A percentile compares a stretch with the other conserved stretches of the same genome.
phyloP scores from a whole-genome alignment of 2,113 vertebrate species.

The Pardalotus punctatus region DNA sequence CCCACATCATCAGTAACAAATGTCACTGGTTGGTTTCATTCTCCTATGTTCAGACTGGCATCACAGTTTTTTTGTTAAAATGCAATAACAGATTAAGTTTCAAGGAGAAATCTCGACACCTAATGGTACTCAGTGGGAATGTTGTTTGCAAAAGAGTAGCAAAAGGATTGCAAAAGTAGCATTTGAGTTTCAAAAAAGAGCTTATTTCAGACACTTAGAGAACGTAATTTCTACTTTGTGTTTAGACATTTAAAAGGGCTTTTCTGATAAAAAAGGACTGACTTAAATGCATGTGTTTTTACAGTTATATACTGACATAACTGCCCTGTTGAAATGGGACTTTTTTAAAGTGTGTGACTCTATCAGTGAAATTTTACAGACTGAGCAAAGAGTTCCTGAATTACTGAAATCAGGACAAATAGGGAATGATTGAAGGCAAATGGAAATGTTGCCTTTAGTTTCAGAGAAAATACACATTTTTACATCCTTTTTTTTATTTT shows the following conservation, averaged over 20 bases:
- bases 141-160: neutral
- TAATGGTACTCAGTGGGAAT: neutral
- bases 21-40: neutral
- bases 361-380: neutral
- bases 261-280: neutral
- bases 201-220: neutral
- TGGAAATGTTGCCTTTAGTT: neutral
- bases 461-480: neutral
- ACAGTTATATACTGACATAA: neutral
- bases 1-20: neutral
- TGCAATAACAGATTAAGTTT: neutral
- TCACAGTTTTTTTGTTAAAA: neutral
- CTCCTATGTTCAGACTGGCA: neutral
- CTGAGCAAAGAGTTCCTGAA: neutral
- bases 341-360: neutral
- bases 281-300: neutral
- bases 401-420: neutral
- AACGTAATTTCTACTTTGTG: neutral
- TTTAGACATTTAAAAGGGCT: neutral
- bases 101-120: neutral
- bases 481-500: neutral
- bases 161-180: neutral
- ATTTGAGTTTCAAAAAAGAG: neutral
- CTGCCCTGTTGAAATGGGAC: neutral
- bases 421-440: neutral